Base-by-base conservation (phyloP, 2,113 vertebrate genomes). In the Rhinichthys klamathensis region DNA sequence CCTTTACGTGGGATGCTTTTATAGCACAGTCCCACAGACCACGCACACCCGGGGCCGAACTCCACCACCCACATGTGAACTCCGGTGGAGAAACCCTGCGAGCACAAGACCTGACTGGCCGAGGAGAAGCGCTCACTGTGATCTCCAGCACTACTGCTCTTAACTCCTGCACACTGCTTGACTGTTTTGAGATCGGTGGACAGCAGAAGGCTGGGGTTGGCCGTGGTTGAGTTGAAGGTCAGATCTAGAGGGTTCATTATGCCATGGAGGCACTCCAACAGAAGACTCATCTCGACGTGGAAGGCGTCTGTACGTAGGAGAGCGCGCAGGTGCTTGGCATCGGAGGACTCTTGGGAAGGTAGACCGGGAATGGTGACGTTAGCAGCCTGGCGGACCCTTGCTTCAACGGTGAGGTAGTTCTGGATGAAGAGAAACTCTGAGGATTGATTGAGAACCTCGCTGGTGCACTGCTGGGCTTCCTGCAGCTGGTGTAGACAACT, bases 61-160 rank as follows among this genome's bases (percentile, higher is more conserved):
- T 95, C 94, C 25, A 94, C 92, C 75, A 91, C 89, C 93, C 93
- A 94, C 1, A 93, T 21, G 2, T 95, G 93, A 35, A 90, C 87
- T 0, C 92, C 93, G 0, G 74, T 8, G 0, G 91, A 91, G 86
- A 95, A 93, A 16, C 91, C 88, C 86, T 95, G 92, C 79, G 44
- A 77, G 84, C 92, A 95, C 60, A 94, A 82, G 54, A 93, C 84
- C 91, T 95, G 93, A 10, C 91, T 84, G 0, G 76, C 86, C 0
- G 70, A 91, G 3, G 80, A 82, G 35, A 94, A 94, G 3, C 93
- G 92, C 72, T 94, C 93, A 0, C 87, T 61, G 85, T 93, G 89
- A 12, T 94, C 93, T 2, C 16, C 9, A 2, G 91, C 87, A 0
- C 65, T 5, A 87, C 90, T 92, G 73, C 38, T 49, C 58, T 76